Base-by-base conservation (phyloP, 1,140 invertebrate genomes). In the Eulimnadia texana region DNA sequence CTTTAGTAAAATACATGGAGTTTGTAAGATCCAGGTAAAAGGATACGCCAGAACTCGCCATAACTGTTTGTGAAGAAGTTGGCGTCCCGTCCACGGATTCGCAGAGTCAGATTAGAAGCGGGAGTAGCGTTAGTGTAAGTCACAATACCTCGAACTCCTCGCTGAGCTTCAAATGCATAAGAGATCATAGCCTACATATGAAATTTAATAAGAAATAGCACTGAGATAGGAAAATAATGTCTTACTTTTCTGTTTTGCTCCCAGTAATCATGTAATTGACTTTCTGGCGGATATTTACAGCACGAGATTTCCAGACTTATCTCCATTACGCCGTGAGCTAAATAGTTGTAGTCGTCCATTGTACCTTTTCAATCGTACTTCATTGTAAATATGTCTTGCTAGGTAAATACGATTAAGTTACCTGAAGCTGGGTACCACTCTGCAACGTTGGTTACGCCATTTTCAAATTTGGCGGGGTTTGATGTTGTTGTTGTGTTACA, bases 281-380 rank as follows among this genome's bases (percentile, higher is more conserved):
- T 68, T 16, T 67, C 68, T 27, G 19, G 50, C 2, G 95, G 95
- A 74, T 87, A 97, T 76, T 98, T 99, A 74, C 90, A 93, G 75
- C 96, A 99, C 0, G 93, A 94, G 54, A 99, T 81, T 73, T 99
- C 96, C 47, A 99, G 74, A 0, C 96, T 99, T 19, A 98, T 84
- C 77, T 99, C 96, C 89, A 99, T 97, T 71, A 93, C 96, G 52
- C 94, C 95, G 68, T 92, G 93, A 83, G 90, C 90, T 11, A 98
- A 80, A 71, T 99, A 99, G 73, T 98, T 98, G 75, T 90, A 99
- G 72, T 99, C 96, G 77, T 98, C 94, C 88, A 93, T 92, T 66
- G 80, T 80, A 24, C 90, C 91, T 42, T 42, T 42, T 6, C 6
- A 16, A 42, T 42, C 33, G 33, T 16, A 42, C 33, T 6, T 42